Percentiles rank a stretch among this genome's conserved stretches.
Conservation (phyloP, 2,797 vertebrate genomes). For the Cryptoprocta ferox region DNA sequence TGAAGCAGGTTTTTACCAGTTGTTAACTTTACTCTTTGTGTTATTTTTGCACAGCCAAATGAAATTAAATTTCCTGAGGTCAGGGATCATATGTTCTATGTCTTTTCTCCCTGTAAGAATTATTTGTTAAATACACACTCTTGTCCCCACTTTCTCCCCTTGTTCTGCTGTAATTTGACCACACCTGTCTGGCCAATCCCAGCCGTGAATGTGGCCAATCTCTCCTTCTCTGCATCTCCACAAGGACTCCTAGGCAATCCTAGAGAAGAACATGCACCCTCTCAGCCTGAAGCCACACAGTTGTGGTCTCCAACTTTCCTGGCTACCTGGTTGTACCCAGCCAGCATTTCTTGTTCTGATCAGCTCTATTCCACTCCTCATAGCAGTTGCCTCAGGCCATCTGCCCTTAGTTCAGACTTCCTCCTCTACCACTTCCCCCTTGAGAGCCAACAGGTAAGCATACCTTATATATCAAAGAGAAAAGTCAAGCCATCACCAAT, state of each 20-base stretch:
- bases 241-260: not conserved
- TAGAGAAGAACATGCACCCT: not conserved
- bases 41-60: not conserved
- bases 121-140: not conserved
- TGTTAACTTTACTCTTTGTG: not conserved
- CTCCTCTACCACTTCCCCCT: not conserved
- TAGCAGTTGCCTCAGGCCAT: not conserved
- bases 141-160: not conserved
- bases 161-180: not conserved
- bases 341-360: not conserved
- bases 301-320: not conserved
- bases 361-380: not conserved
- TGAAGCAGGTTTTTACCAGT: not conserved
- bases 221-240: not conserved
- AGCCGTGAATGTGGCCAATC: not conserved
- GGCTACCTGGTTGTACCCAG: not conserved
- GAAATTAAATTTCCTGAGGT: not conserved
- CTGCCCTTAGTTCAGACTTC: not conserved
- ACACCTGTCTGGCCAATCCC: not conserved
- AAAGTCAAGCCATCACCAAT: not conserved
- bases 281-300: not conserved
- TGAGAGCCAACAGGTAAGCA: not conserved
- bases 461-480: not conserved
- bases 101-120: not conserved
- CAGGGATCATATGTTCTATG: not conserved